A percentile compares a stretch with the other conserved stretches of the same genome.
Evolutionary conservation across 2,113 vertebrate species (phyloP).

Genomic region (Laterallus jamaicensis): DNA sequence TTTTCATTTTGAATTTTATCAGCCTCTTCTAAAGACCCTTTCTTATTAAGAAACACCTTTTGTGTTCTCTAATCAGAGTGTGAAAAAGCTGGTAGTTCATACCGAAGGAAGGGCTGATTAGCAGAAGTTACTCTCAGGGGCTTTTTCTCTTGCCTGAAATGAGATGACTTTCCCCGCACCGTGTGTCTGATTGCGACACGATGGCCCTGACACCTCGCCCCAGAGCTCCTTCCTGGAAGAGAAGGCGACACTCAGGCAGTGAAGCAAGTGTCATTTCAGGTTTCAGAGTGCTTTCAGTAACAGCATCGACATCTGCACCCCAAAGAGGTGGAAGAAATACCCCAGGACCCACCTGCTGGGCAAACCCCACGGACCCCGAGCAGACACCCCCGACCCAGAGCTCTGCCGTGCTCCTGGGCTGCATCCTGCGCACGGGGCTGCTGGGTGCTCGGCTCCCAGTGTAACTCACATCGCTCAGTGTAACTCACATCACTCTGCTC

Average conservation of each 20-base stretch:
- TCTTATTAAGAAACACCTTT: background rate
- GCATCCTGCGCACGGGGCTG: background rate
- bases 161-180: background rate
- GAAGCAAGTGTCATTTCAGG: background rate
- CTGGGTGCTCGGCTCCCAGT: background rate
- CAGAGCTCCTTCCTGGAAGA: background rate
- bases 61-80: background rate
- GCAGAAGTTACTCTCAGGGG: background rate
- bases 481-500: background rate
- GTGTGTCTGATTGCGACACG: background rate
- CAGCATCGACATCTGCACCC: background rate
- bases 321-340: background rate
- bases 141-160: background rate
- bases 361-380: fast-evolving
- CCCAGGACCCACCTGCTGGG: background rate
- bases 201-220: background rate
- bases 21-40: background rate
- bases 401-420: background rate
- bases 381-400: background rate
- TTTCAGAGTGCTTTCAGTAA: background rate
- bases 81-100: background rate
- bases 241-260: background rate
- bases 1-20: background rate
- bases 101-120: background rate
- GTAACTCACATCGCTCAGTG: fast-evolving